Conservation (phyloP, 92 coral and sea anemone genomes). For the Nematostella vectensis region DNA sequence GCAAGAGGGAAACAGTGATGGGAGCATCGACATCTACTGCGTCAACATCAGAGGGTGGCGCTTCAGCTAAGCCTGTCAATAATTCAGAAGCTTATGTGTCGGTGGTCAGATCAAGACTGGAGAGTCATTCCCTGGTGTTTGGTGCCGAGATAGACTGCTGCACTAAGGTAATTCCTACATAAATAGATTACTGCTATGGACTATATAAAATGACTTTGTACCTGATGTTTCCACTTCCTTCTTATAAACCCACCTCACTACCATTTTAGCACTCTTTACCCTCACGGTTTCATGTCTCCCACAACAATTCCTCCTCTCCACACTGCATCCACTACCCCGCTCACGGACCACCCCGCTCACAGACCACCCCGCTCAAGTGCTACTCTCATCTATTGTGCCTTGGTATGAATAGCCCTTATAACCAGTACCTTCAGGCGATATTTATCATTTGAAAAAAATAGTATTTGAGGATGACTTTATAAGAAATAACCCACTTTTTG, state of each 20-base stretch:
- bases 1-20: slow-evolving; percentile 9
- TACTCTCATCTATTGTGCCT: no score
- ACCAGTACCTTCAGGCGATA: no score
- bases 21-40: slow-evolving; percentile 1
- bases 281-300: no score
- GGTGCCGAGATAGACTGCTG: slow-evolving; percentile 98
- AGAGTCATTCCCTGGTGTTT: slow-evolving; percentile 80
- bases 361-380: no score
- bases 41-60: slow-evolving; percentile 13
- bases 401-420: no score
- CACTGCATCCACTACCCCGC: no score
- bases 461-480: no score
- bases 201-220: no score
- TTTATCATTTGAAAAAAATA: no score
- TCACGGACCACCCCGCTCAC: no score
- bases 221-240: not conserved
- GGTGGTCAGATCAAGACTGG: slow-evolving; percentile 75
- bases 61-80: slow-evolving; percentile 41
- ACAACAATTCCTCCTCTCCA: no score
- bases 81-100: slow-evolving; percentile 79
- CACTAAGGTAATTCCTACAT: slow-evolving; percentile 34
- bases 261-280: not conserved
- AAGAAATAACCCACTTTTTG: no score
- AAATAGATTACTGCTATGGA: not conserved
- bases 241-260: not conserved